A percentile compares a stretch with the other conserved stretches of the same genome.
phyloP scores from a whole-genome alignment of 2,113 vertebrate genomes.

The Malaclemys terrapin region DNA sequence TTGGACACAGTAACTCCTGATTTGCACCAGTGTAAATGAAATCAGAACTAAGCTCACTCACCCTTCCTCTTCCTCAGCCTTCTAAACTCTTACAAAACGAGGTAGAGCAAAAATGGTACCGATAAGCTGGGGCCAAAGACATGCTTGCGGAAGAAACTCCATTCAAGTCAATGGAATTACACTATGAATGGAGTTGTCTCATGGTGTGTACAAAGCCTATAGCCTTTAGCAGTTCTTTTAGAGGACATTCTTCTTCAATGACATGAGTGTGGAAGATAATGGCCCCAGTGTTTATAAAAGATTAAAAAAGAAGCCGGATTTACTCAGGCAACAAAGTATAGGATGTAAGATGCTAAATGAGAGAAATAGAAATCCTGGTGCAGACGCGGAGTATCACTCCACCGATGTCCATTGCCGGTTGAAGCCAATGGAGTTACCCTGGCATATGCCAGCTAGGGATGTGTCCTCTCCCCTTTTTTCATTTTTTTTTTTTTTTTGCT shows the following conservation, averaged over 20 bases:
- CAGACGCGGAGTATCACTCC: neutral
- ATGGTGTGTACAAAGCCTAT: slow-evolving; percentile 8
- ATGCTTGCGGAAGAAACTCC: slow-evolving; percentile 10
- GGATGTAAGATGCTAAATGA: neutral
- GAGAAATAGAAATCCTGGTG: neutral
- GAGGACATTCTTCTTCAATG: slow-evolving; percentile 44
- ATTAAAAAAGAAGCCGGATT: neutral
- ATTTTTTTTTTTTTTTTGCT: neutral
- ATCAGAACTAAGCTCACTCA: neutral
- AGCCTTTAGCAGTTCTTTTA: slow-evolving; percentile 21
- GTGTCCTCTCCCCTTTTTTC: neutral
- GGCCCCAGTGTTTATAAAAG: neutral
- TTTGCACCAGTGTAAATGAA: neutral
- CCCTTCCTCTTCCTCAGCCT: neutral
- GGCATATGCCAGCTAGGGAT: neutral
- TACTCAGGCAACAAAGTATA: neutral
- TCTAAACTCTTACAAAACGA: slow-evolving; percentile 38
- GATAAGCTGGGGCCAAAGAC: neutral
- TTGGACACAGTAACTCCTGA: neutral
- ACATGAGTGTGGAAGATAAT: neutral
- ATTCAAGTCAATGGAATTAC: slow-evolving; percentile 30
- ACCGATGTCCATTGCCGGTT: too few relatives aligned
- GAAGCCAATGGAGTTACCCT: neutral
- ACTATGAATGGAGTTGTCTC: neutral
- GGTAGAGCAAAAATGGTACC: slow-evolving; percentile 32